phyloP scores from a whole-genome alignment of 2,113 vertebrate genomes.

The Sciurus niger region DNA sequence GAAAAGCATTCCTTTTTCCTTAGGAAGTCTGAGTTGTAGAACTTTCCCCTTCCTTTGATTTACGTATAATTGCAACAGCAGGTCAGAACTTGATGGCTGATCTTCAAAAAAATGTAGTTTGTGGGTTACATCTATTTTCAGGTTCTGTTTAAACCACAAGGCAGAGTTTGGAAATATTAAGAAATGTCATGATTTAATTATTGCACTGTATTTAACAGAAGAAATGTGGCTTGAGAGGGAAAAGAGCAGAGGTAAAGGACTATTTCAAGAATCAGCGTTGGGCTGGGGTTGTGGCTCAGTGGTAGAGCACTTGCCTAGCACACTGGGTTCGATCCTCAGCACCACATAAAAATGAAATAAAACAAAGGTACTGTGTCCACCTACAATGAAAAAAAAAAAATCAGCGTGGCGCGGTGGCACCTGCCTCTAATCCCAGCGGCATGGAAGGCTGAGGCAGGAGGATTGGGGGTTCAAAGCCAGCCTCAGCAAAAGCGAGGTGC shows the following conservation, averaged over 20 bases:
- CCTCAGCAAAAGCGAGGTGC: too few relatives aligned
- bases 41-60: neutral
- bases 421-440: too few relatives aligned
- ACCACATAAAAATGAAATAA: too few relatives aligned
- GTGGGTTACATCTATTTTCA: constrained; percentile 4
- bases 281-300: too few relatives aligned
- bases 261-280: neutral
- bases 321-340: neutral
- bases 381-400: too few relatives aligned
- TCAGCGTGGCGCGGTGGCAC: too few relatives aligned
- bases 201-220: constrained; percentile 7
- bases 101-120: neutral
- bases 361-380: too few relatives aligned
- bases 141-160: constrained; percentile 12
- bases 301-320: too few relatives aligned
- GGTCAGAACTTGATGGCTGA: neutral
- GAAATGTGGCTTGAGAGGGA: neutral
- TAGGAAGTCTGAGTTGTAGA: neutral
- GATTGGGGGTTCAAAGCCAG: too few relatives aligned
- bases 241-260: neutral
- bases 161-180: constrained; percentile 47
- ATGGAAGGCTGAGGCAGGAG: too few relatives aligned
- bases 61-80: neutral
- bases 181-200: constrained; percentile 47
- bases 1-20: neutral